These are phyloP conservation scores for Eumerus sabulonum DNA, from an alignment of 2,888 invertebrate species.

Conservation along the genomic window DNA sequence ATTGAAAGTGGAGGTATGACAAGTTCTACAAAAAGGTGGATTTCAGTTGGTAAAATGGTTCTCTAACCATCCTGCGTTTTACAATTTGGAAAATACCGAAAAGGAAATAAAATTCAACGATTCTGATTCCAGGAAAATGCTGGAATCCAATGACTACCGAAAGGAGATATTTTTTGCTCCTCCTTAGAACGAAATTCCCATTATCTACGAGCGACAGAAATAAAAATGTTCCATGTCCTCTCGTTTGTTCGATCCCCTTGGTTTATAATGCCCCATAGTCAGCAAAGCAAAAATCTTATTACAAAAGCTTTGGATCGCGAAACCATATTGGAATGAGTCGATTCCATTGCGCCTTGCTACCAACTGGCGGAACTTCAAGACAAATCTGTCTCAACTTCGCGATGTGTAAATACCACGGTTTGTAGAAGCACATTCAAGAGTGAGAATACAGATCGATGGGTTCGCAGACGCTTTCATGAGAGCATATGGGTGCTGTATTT, in stretches of 20 bases:
- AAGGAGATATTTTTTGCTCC: conserved; percentile 21
- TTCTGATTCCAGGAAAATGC: conserved; percentile 21
- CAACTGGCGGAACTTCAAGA: conserved; percentile 27
- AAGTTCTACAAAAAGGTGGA: conserved; percentile 23
- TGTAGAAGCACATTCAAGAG: conserved; percentile 20
- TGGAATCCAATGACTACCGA: conserved; percentile 30
- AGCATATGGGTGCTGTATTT: conserved; percentile 54
- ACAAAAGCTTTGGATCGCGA: conserved; percentile 34
- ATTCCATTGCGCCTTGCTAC: conserved; percentile 39
- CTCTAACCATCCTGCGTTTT: conserved; percentile 25
- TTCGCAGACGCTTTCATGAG: conserved; percentile 49
- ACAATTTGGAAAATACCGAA: conserved; percentile 14
- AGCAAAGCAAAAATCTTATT: conserved; percentile 32
- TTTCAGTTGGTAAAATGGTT: conserved; percentile 32
- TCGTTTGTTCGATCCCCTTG: conserved; percentile 38
- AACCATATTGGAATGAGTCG: conserved; percentile 52
- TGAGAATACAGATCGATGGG: conserved; percentile 43
- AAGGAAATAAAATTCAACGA: conserved; percentile 31
- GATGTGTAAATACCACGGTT: conserved; percentile 32
- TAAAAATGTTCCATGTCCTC: conserved; percentile 35
- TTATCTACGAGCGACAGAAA: conserved; percentile 24
- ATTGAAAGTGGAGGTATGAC: conserved; percentile 17
- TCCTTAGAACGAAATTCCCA: conserved; percentile 18
- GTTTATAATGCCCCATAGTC: conserved; percentile 31
- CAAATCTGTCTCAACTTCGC: conserved; percentile 19